phyloP scores from a whole-genome alignment of 2,888 invertebrate genomes.

The Quadroppia sp. region DNA sequence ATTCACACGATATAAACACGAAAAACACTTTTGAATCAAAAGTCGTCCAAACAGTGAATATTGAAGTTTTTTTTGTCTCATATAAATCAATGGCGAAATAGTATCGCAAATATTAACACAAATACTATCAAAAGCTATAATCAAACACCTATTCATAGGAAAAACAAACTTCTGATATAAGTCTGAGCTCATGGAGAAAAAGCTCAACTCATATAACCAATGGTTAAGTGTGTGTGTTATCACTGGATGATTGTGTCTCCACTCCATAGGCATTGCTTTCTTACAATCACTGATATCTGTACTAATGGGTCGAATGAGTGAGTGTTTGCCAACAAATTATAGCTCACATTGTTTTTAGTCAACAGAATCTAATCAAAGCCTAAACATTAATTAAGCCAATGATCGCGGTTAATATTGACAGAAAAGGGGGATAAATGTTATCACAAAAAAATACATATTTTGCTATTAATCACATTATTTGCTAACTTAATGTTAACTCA shows the following conservation, averaged over 20 bases:
- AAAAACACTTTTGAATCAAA: constrained; percentile 1
- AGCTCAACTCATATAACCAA: no score
- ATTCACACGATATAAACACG: not conserved
- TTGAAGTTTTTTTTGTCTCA: not conserved
- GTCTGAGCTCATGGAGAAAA: not conserved
- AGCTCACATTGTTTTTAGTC: not conserved
- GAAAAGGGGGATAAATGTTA: not conserved
- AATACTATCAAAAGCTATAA: not conserved
- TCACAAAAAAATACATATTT: not conserved
- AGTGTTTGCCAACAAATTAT: not conserved
- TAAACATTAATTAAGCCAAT: constrained; percentile 3
- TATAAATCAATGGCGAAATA: constrained; percentile 3
- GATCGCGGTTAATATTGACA: not conserved
- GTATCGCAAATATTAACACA: not conserved
- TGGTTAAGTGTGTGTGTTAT: no score
- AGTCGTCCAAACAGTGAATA: not conserved
- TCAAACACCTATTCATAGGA: not conserved
- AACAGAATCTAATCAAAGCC: not conserved
- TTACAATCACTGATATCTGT: not conserved
- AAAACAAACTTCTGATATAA: no score
- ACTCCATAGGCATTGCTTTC: no score
- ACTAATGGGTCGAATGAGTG: not conserved
- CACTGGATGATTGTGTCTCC: not conserved
- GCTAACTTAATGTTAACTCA: not conserved
- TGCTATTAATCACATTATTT: no score